Evolutionary conservation across 35 echinoderm and acorn worm genomes (phyloP).

Genomic region (Heliocidaris tuberculata): DNA sequence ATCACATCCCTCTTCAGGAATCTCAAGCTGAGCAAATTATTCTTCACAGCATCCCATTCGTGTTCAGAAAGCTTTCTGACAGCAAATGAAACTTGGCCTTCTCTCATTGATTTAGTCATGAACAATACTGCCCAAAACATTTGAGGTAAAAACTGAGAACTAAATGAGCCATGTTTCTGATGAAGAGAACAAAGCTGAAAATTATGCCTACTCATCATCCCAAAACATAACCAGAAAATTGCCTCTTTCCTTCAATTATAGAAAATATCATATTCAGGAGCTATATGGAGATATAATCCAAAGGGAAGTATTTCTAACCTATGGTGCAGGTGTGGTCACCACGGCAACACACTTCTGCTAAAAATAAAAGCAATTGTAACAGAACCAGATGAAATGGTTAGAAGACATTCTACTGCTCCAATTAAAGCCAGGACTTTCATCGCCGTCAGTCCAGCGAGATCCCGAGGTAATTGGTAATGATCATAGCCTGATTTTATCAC

Average conservation of each 20-base stretch:
- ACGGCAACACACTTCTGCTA: not conserved
- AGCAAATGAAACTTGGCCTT: no score
- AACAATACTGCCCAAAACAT: no score
- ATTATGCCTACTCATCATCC: not conserved
- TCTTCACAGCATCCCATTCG: no score
- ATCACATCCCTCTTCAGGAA: not conserved
- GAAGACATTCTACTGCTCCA: not conserved
- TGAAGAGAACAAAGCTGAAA: not conserved
- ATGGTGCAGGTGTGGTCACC: not conserved
- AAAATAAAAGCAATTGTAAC: not conserved
- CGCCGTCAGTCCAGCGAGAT: not conserved
- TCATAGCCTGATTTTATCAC: not conserved
- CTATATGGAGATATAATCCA: constrained; percentile 9
- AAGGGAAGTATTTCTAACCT: not conserved
- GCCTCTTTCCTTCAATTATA: not conserved
- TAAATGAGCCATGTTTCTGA: no score
- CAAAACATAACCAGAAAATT: not conserved
- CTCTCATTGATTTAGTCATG: no score
- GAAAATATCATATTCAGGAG: not conserved
- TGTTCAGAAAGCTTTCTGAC: no score
- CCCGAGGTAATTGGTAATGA: not conserved
- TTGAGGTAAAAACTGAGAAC: no score
- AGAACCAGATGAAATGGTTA: not conserved
- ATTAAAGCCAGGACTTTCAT: not conserved
- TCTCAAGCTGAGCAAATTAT: no score